Percentiles rank a stretch among this genome's conserved stretches.
Conservation (phyloP, 2,888 invertebrate genomes). For the Meiosimyza platycephala region DNA sequence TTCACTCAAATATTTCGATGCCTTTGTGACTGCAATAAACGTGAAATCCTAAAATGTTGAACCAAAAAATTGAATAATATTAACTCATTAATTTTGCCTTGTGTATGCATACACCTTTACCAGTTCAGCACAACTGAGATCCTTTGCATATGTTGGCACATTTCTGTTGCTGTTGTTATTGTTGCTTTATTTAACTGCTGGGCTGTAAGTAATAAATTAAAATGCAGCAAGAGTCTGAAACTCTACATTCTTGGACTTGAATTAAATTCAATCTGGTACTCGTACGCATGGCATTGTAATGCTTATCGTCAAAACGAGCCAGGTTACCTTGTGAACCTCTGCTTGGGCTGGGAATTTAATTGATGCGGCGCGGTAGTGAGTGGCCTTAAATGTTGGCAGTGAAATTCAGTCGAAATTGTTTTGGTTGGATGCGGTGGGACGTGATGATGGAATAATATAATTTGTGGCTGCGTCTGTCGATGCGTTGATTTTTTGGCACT, state of each 20-base stretch:
- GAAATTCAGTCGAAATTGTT: slow-evolving; percentile 17
- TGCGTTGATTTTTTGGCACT: background rate
- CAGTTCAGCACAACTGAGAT: slow-evolving; percentile 3
- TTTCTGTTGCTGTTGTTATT: background rate
- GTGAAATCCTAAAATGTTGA: no score
- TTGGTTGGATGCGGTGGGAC: slow-evolving; percentile 15
- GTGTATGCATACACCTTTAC: background rate
- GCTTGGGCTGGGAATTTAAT: background rate
- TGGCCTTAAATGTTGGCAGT: background rate
- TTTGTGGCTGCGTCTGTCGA: slow-evolving; percentile 2
- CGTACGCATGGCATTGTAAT: background rate
- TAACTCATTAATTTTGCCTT: slow-evolving; percentile 6
- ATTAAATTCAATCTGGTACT: background rate
- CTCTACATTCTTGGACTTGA: slow-evolving; percentile 15
- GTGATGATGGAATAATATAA: slow-evolving; percentile 33
- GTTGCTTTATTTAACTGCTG: background rate
- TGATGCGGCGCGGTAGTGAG: slow-evolving; percentile 1
- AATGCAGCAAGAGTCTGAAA: slow-evolving; percentile 45
- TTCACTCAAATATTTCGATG: no score
- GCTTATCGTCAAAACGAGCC: background rate
- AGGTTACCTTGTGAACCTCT: background rate
- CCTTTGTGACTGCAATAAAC: no score
- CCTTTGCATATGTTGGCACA: slow-evolving; percentile 21
- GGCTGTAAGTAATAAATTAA: slow-evolving; percentile 47
- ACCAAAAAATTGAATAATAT: no score